phyloP scores from a whole-genome alignment of 2,797 vertebrate species.

The Pseudochaenichthys georgianus region DNA sequence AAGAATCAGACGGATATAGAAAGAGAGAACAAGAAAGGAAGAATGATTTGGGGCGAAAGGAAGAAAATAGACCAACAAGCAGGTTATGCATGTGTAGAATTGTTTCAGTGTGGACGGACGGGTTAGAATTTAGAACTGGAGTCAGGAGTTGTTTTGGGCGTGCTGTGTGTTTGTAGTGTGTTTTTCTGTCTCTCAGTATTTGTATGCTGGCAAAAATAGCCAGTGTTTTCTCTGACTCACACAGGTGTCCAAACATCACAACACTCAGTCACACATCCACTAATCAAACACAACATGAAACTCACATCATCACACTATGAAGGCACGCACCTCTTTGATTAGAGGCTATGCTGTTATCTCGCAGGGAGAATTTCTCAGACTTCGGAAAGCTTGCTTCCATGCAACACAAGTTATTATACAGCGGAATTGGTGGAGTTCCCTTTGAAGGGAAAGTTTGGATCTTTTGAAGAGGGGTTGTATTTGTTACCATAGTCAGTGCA shows the following conservation, averaged over 20 bases:
- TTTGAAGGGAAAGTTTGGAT: neutral
- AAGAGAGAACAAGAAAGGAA: neutral
- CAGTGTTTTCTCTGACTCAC: conserved; percentile 73
- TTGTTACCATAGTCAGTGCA: too few species aligned
- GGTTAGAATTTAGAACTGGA: conserved; percentile 47
- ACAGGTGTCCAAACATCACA: conserved; percentile 77
- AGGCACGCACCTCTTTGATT: neutral
- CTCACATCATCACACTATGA: conserved; percentile 8
- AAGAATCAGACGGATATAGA: neutral
- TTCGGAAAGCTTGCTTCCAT: neutral
- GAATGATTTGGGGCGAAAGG: neutral
- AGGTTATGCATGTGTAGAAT: conserved; percentile 5
- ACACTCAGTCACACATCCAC: conserved; percentile 28
- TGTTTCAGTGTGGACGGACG: conserved; percentile 12
- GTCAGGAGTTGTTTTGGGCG: conserved; percentile 65
- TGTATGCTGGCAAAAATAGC: conserved; percentile 74
- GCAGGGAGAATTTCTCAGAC: neutral
- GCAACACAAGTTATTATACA: neutral
- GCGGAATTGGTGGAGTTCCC: neutral
- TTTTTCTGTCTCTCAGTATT: conserved; percentile 40
- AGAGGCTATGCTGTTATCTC: neutral
- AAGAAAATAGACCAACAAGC: neutral
- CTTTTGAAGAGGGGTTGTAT: too few species aligned
- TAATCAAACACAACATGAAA: conserved; percentile 26
- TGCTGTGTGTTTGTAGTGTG: conserved; percentile 31